Base-by-base conservation (phyloP, 1,140 invertebrate species). In the Achatina immaculata region DNA sequence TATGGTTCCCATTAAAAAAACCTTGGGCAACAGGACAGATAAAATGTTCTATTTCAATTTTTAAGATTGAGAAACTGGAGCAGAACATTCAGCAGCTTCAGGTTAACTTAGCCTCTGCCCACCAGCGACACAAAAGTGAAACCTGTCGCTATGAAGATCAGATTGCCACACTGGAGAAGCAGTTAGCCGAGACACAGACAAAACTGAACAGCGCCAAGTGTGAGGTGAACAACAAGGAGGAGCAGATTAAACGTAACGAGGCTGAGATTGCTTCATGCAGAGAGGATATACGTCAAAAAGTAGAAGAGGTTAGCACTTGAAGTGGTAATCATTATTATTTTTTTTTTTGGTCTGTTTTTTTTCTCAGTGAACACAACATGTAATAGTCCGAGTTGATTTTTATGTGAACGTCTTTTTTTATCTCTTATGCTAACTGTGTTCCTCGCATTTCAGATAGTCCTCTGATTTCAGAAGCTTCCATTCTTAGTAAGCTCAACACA, bases 71-170 rank as follows among this genome's bases (percentile, higher is more conserved):
- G 34, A 84, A 86, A 34, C 81, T 90, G 66, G 89, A 91, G 78
- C 86, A 88, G 77, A 89, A 84, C 51, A 83, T 90, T 16, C 86
- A 89, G 78, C 88, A 91, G 76, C 78, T 91, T 21, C 89, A 91
- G 80, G 82, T 90, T 66, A 90, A 90, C 81, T 82, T 91, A 40
- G 87, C 89, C 0, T 84, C 87, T n/a, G 85, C 88, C 40, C 88
- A 89, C 58, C 86, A 90, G 55, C 84, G 89, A 4, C 87, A 90
- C 80, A 90, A 90, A 81, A 81, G 86, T 42, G 90, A 91, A 55
- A 83, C 84, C 0, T 85, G 80, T 2, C 83, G 86, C 14, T 82
- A 86, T 14, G 88, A 90, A 38, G 89, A 89, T 3, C 85, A 86
- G 68, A 71, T 89, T 36, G 81, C 80, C 34, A 71, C 77, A 0